Conservation (phyloP, 92 coral and sea anemone species). For the Phenganax marumi region DNA sequence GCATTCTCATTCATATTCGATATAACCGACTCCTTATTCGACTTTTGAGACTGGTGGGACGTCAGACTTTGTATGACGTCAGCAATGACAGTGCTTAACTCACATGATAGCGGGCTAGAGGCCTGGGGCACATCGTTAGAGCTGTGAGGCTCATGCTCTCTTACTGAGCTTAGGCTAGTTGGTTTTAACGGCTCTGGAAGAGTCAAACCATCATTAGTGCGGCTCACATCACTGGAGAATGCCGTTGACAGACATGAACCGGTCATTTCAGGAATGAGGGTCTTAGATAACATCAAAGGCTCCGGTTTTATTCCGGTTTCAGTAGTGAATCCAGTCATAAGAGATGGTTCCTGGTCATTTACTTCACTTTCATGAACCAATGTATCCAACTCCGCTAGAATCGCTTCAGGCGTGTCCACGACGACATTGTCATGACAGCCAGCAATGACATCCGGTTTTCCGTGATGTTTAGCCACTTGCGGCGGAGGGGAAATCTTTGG, state of each 20-base stretch:
- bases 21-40: slow-evolving; percentile 15
- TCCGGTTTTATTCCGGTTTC: slow-evolving; percentile 8
- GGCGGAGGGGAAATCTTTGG: slow-evolving; percentile 7
- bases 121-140: neutral
- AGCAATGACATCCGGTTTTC: neutral
- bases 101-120: slow-evolving; percentile 32
- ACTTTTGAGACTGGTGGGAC: slow-evolving; percentile 33
- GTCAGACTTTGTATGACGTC: slow-evolving; percentile 45
- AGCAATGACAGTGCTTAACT: slow-evolving; percentile 42
- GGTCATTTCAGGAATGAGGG: slow-evolving; percentile 19
- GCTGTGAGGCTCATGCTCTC: neutral
- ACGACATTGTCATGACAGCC: slow-evolving; percentile 9
- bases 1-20: neutral
- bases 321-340: slow-evolving; percentile 19
- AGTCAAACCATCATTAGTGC: slow-evolving; percentile 4
- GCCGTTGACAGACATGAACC: neutral
- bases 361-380: slow-evolving; percentile 17
- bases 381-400: slow-evolving; percentile 1
- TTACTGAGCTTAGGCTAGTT: slow-evolving; percentile 13
- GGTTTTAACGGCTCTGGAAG: slow-evolving; percentile 33
- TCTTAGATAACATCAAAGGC: neutral
- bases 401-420: slow-evolving; percentile 3
- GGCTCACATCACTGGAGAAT: neutral
- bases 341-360: slow-evolving; percentile 17
- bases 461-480: neutral